Conservation (phyloP, 92 coral and sea anemone genomes). For the Parazoanthus swiftii region DNA sequence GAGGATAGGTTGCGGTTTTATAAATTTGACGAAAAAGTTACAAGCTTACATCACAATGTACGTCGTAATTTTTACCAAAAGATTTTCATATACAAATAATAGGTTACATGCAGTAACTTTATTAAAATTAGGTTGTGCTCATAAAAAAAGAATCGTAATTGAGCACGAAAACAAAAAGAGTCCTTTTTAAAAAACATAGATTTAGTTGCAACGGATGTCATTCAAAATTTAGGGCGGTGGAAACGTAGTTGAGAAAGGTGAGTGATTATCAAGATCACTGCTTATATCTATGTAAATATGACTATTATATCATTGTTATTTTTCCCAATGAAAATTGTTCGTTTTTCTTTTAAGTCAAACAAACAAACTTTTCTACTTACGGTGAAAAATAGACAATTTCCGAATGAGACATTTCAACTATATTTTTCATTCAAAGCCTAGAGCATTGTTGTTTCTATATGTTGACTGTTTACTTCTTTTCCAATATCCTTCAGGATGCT, state of each 20-base stretch:
- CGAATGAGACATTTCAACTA: background rate
- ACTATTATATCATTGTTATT: background rate
- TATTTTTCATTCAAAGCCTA: background rate
- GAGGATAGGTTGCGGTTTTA: no score
- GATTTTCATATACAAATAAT: background rate
- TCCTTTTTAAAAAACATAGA: no score
- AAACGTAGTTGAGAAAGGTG: no score
- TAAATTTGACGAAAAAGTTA: no score
- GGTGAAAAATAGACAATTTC: background rate
- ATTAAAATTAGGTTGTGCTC: background rate
- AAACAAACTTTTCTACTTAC: no score
- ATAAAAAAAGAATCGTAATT: background rate
- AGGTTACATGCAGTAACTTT: no score
- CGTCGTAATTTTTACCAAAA: background rate
- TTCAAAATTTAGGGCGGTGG: no score
- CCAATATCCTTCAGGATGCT: background rate
- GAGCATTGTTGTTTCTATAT: background rate
- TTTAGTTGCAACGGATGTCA: background rate
- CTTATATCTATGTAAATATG: no score
- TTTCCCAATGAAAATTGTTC: background rate
- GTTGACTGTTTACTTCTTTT: background rate
- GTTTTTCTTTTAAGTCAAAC: background rate
- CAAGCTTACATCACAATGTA: background rate
- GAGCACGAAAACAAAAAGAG: background rate
- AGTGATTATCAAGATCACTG: no score